Evolutionary conservation across 2,113 vertebrate species (phyloP).

Genomic region (Ptilorrhoa leucosticta): DNA sequence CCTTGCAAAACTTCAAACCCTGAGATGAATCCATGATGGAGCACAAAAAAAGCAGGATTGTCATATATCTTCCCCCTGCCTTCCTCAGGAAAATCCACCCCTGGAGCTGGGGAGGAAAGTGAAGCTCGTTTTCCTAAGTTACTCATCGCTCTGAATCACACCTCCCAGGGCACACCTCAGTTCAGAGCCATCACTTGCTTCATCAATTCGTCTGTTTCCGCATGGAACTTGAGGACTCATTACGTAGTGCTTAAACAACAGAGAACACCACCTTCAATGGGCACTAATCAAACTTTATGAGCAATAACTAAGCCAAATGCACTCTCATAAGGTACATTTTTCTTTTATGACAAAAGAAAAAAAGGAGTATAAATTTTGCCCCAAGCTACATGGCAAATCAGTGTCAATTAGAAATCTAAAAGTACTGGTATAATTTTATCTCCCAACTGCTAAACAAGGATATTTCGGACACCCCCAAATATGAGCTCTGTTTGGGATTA

Average conservation of each 20-base stretch:
- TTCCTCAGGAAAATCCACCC: neutral
- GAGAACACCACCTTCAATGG: neutral
- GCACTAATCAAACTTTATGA: neutral
- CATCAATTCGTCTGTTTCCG: fast-evolving
- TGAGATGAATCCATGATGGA: neutral
- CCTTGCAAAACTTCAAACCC: neutral
- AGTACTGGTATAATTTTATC: neutral
- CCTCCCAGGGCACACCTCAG: neutral
- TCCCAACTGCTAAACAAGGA: neutral
- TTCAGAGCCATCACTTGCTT: neutral
- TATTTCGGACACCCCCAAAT: neutral
- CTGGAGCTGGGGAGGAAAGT: neutral
- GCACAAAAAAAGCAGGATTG: neutral
- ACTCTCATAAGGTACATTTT: neutral
- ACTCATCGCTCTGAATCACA: slow-evolving; percentile 22
- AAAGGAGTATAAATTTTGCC: neutral
- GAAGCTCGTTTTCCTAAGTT: neutral
- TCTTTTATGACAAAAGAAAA: neutral
- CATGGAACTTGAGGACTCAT: neutral
- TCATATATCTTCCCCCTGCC: neutral
- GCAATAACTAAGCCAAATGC: neutral
- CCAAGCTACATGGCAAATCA: neutral
- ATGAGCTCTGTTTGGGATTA: neutral
- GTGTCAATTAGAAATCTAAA: neutral
- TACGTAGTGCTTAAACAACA: neutral